phyloP scores from a whole-genome alignment of 2,113 vertebrate species.

The Epinephelus cyanopodus region DNA sequence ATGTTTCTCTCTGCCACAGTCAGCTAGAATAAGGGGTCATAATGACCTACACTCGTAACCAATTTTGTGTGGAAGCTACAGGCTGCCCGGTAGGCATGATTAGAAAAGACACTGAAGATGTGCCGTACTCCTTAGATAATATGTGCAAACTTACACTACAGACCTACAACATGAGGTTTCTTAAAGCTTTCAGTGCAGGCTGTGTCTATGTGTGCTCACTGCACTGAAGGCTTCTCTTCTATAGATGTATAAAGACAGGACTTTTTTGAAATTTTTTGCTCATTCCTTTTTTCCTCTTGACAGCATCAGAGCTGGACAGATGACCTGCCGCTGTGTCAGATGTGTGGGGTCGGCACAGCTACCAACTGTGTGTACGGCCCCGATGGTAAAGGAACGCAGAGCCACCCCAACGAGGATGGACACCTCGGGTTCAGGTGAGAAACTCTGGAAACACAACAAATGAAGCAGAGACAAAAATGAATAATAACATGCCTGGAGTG shows the following conservation, averaged over 20 bases:
- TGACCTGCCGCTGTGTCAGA: constrained; percentile 93
- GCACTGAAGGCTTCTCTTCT: no score
- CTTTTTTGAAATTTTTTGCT: rapidly evolving
- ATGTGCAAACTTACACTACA: no score
- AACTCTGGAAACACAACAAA: rapidly evolving
- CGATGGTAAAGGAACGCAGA: constrained; percentile 90
- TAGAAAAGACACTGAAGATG: neutral
- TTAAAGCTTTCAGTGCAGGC: neutral
- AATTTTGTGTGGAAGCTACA: neutral
- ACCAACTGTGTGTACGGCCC: constrained; percentile 91
- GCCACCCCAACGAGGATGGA: constrained; percentile 92
- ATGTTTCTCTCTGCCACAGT: neutral
- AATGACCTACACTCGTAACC: no score
- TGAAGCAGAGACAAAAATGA: neutral
- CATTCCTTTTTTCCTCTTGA: neutral
- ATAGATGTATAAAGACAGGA: neutral
- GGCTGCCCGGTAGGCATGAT: neutral
- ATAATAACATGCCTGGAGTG: no score
- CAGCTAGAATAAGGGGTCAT: neutral
- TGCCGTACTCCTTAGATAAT: neutral
- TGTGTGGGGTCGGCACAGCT: constrained; percentile 93
- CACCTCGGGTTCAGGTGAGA: constrained; percentile 94
- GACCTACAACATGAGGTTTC: neutral
- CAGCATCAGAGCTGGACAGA: constrained; percentile 98
- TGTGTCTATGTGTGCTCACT: no score